Evolutionary conservation across 2,797 vertebrate species (phyloP).

Genomic region (Coranthus polyacanthus): DNA sequence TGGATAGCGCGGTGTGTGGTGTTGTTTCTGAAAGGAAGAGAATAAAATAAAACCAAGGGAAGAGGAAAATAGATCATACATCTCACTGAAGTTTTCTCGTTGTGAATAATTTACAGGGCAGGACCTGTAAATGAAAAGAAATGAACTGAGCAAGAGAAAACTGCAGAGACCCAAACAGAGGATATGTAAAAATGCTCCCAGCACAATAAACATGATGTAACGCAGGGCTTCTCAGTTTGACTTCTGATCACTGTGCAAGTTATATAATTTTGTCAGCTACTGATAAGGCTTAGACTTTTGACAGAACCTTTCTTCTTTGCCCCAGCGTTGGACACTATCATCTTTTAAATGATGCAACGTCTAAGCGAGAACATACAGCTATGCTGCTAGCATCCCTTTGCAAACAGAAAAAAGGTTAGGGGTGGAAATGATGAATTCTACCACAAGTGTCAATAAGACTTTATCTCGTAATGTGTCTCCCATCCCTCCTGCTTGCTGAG

Average conservation of each 20-base stretch:
- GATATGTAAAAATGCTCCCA: constrained; percentile 21
- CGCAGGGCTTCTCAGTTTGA: not conserved
- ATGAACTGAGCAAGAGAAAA: constrained; percentile 12
- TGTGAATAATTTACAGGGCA: constrained; percentile 46
- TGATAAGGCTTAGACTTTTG: constrained; percentile 3
- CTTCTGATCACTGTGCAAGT: not conserved
- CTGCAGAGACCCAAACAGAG: constrained; percentile 16
- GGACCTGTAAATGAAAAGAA: constrained; percentile 43
- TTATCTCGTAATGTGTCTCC: constrained; percentile 66
- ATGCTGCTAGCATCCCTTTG: constrained; percentile 26
- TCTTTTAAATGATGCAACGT: constrained; percentile 36
- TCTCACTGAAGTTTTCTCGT: constrained; percentile 38
- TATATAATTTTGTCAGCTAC: constrained; percentile 1
- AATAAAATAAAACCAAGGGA: constrained; percentile 29
- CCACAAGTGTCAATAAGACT: constrained; percentile 68
- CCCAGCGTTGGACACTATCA: constrained; percentile 5
- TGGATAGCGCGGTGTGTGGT: constrained; percentile 10
- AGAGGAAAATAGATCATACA: constrained; percentile 46
- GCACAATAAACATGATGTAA: not conserved
- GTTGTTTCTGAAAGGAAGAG: constrained; percentile 29
- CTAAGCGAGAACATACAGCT: constrained; percentile 17
- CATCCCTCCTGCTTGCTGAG: constrained; percentile 31
- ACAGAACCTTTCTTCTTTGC: constrained; percentile 1
- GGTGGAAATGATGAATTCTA: constrained; percentile 62
- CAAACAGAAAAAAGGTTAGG: constrained; percentile 56